Evolutionary conservation across 1,140 invertebrate species (phyloP), one percentile per base, ranked within the genome.

Genomic region (Habropoda laboriosa): DNA sequence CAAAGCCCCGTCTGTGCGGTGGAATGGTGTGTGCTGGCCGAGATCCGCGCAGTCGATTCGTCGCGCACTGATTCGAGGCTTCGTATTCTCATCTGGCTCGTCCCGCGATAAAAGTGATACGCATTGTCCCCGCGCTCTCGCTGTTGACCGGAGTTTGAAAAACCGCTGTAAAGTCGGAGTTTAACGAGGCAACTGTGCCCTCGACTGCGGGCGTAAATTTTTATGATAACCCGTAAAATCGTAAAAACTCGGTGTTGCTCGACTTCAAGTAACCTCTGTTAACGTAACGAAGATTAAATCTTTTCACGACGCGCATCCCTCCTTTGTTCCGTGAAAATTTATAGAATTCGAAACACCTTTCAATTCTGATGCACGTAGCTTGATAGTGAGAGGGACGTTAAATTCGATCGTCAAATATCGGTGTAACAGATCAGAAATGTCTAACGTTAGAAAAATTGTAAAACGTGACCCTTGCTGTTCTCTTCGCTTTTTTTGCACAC

Each of bases 121-220:
- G 21, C 45, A 30, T 51, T 64, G 47, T 30, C 38, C 47, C 40
- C 47, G 32, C 21, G 58, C 16, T 47, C 49, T 45, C 63, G 30
- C 7, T 27, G 27, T 12, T 57, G 27, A 53, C 40, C 16, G 8
- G n/a, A 35, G 16, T 67, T 57, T 35, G 21, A 42, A 32, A 40
- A 40, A 32, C 18, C 40, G 32, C 12, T 18, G 55, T 35, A 32
- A 60, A 77, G 55, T 45, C 18, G 16, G 30, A 71, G 32, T 70
- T 49, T n/a, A 71, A 49, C 51, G 16, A 49, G 64, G 38, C 13
- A 38, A 58, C 55, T 24, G 35, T 24, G 16, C 24, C 24, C 32
- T 27, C 21, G 24, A 67, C 2, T 35, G 38, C 35, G 24, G 32
- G 45, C 64, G 45, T 78, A 78, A 78, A 78, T 78, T 78, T 78